These are phyloP conservation scores for Hystrix cristata DNA, from an alignment of 2,113 vertebrate genomes.

Conservation along the genomic window DNA sequence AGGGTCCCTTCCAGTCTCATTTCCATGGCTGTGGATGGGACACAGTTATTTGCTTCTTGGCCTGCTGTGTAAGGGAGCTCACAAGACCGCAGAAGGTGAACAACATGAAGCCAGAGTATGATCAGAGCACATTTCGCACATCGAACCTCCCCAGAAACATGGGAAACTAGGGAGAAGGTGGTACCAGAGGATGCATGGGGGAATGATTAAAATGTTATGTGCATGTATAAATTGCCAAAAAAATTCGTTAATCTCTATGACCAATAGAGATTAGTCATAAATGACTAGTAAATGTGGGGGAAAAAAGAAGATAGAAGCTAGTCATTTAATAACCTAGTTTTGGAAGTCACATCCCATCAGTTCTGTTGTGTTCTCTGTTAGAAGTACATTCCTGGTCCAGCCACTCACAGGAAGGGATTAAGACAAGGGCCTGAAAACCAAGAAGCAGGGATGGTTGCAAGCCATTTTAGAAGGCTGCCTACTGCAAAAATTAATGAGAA, in stretches of 20 bases:
- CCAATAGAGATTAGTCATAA: no score
- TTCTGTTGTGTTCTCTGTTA: slow-evolving; percentile 22
- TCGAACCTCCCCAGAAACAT: no score
- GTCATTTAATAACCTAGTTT: slow-evolving; percentile 10
- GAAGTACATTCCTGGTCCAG: not conserved
- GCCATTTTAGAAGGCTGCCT: not conserved
- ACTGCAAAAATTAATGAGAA: not conserved
- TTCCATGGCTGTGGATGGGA: not conserved
- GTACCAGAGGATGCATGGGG: not conserved
- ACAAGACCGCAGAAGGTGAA: not conserved
- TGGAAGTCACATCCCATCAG: not conserved
- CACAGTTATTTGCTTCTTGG: not conserved
- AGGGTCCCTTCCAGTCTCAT: not conserved
- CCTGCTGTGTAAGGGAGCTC: not conserved
- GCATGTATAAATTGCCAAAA: not conserved
- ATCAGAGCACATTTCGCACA: not conserved
- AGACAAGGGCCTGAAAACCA: not conserved
- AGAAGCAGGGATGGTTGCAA: not conserved
- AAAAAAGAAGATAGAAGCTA: not conserved
- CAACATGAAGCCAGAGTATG: not conserved
- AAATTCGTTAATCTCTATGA: not conserved
- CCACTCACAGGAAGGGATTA: not conserved
- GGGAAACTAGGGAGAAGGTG: not conserved
- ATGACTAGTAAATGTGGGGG: not conserved
- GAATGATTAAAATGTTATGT: not conserved